Evolutionary conservation across 2,113 vertebrate genomes (phyloP).

Genomic region (Quiscalus mexicanus): DNA sequence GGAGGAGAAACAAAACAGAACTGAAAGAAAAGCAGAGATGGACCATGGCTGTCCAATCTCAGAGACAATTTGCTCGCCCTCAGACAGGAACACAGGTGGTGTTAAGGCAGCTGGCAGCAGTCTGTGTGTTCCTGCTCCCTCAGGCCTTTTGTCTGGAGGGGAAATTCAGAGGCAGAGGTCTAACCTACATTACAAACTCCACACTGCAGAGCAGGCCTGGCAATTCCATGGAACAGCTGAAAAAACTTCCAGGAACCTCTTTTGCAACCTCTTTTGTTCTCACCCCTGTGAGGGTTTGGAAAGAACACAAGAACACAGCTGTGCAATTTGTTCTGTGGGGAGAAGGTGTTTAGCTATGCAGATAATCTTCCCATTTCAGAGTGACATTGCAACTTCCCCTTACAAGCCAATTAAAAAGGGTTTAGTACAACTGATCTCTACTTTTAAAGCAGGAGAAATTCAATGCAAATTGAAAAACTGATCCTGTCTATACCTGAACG

Average conservation of each 20-base stretch:
- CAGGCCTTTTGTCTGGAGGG: not conserved
- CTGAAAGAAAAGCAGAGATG: not conserved
- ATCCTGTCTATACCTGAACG: not conserved
- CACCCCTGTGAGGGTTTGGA: not conserved
- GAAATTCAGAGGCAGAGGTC: not conserved
- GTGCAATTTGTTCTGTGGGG: not conserved
- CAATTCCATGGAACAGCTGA: not conserved
- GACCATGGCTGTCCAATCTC: not conserved
- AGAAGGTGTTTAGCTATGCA: not conserved
- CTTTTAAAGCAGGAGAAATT: not conserved
- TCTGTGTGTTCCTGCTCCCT: not conserved
- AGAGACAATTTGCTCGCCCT: not conserved
- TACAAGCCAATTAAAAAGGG: not conserved
- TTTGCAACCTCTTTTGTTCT: not conserved
- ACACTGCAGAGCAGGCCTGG: not conserved
- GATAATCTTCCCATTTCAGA: not conserved
- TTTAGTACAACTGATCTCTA: not conserved
- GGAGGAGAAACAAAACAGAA: not conserved
- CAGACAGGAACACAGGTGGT: not conserved
- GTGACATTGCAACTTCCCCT: not conserved
- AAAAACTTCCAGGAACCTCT: not conserved
- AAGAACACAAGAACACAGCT: not conserved
- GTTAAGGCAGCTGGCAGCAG: not conserved
- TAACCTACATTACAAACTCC: not conserved
- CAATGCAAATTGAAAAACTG: not conserved